Evolutionary conservation across 1,140 invertebrate genomes (phyloP).

Genomic region (Apis dorsata): DNA sequence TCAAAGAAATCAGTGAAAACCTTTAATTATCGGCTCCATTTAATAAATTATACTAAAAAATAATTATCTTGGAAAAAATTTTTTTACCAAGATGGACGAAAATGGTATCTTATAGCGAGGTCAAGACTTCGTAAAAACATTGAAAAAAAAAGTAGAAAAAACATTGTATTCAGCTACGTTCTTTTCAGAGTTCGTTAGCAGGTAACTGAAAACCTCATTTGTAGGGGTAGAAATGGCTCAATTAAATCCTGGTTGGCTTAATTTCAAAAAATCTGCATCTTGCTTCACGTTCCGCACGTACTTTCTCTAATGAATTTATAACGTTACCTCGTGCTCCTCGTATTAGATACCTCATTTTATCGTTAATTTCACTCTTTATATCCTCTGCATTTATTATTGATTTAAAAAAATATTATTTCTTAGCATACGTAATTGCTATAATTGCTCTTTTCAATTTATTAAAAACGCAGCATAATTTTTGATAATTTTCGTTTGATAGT

Average conservation of each 20-base stretch:
- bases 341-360: neutral
- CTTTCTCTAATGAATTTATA: neutral
- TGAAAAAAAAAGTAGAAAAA: neutral
- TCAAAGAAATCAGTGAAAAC: slow-evolving; percentile 33
- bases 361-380: neutral
- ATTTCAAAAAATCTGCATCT: slow-evolving; percentile 5
- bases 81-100: neutral
- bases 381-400: neutral
- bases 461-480: neutral
- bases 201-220: neutral
- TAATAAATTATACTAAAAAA: neutral
- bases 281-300: neutral
- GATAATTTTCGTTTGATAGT: too few species aligned
- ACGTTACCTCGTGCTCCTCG: neutral
- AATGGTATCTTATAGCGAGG: neutral
- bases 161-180: neutral
- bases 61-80: neutral
- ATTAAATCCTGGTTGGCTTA: slow-evolving; percentile 19
- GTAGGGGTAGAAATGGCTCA: neutral
- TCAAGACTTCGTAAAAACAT: neutral
- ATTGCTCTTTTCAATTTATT: neutral
- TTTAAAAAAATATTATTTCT: neutral
- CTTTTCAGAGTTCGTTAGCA: slow-evolving; percentile 13
- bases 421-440: neutral
- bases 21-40: neutral